Percentiles rank a stretch among this genome's conserved stretches.
Evolutionary conservation across 2,888 invertebrate genomes (phyloP).

Genomic region (Glyphotaelius pellucidus): DNA sequence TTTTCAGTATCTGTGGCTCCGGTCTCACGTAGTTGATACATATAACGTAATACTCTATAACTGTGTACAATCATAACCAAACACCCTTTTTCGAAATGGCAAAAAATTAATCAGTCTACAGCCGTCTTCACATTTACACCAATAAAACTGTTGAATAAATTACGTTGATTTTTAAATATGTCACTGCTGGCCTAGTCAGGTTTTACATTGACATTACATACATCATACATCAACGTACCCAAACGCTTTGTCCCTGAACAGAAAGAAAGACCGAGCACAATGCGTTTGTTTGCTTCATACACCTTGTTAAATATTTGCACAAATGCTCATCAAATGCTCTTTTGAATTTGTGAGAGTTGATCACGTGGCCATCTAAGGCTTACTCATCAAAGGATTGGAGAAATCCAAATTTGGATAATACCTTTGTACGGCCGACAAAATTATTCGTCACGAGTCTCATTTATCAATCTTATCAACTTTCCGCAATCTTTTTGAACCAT

Average conservation of each 20-base stretch:
- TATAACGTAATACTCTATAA: too few relatives aligned
- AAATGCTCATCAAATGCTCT: neutral
- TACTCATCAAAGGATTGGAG: neutral
- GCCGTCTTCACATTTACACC: too few relatives aligned
- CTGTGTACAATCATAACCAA: too few relatives aligned
- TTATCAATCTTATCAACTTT: neutral
- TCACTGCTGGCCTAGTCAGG: neutral
- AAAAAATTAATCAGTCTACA: too few relatives aligned
- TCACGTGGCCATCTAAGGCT: neutral
- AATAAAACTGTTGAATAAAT: neutral
- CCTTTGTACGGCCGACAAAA: neutral
- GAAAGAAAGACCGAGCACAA: neutral
- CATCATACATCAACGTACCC: neutral
- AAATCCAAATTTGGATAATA: neutral
- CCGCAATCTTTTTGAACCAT: conserved; percentile 2
- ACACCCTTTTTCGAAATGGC: too few relatives aligned
- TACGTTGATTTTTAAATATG: too few relatives aligned
- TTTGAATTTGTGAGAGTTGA: neutral
- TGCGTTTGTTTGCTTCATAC: too few relatives aligned
- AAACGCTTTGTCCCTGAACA: neutral
- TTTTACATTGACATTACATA: neutral
- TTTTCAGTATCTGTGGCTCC: too few relatives aligned
- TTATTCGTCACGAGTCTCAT: neutral
- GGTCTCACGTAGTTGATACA: too few relatives aligned
- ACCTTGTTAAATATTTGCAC: too few relatives aligned